Base-by-base conservation (phyloP, 2,113 vertebrate species). In the Toxotes chatareus region DNA sequence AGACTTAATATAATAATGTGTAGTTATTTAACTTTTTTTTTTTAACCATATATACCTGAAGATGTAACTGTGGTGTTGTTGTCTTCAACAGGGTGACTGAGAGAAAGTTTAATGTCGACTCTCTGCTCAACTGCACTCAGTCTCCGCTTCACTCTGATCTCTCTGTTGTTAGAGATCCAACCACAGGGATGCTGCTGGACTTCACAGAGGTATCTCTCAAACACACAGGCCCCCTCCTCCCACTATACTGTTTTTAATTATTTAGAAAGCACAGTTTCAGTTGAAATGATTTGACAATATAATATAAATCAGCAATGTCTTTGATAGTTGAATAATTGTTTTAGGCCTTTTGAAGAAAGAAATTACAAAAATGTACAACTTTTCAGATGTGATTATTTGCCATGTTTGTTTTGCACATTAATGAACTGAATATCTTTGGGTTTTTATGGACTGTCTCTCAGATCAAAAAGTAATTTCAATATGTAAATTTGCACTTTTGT, bases 131-230 rank as follows among this genome's bases (percentile, higher is more conserved):
- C 51, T 92, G 89, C 34, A 19, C 87, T 7, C 82, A 91, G 5
- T 93, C 96, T 23, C 91, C 96, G 0, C 95, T 97, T 27, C 96
- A 97, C 78, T 96, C 97, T 0, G 95, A 95, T 5, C 93, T 98
- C 12, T 96, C 96, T 51, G 96, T 97, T 4, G 93, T 97, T 72
- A 95, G 97, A 93, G 96, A 98, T 79, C 96, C 96, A 1, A 97
- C 97, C 62, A 97, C 97, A 10, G 97, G 97, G 21, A 95, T 96
- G 93, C 93, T 98, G 38, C 94, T 96, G 83, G 96, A 96, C 87
- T 97, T 97, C 80, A 95, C 94, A 69, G 97, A 98, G 96, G 97
- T 98, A 84, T 36, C 14, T 60, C 65, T 75, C 34, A 49, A 27
- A 62, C 51, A 40, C 79, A 46, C 7, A 0, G 5, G 1, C 14